These are phyloP conservation scores for Hirtodrosophila duncani DNA, from an alignment of 2,888 invertebrate species.

Conservation along the genomic window DNA sequence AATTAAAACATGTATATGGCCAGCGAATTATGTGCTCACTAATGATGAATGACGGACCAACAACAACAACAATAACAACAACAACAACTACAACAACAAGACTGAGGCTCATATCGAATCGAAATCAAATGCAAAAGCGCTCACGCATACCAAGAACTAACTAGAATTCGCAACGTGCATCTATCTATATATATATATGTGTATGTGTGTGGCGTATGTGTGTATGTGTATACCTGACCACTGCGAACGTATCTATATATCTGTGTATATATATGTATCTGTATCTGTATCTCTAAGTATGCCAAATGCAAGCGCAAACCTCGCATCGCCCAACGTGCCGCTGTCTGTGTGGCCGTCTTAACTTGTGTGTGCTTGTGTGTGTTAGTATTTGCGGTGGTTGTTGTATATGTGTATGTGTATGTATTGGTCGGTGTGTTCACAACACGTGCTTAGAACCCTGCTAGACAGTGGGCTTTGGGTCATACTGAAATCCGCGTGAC, in stretches of 20 bases:
- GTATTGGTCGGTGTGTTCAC: conserved; percentile 44
- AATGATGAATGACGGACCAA: conserved; percentile 5
- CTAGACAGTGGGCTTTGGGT: conserved; percentile 77
- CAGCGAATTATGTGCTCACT: no score
- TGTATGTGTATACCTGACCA: conserved; percentile 5
- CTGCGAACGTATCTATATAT: no score
- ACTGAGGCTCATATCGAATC: no score
- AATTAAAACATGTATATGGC: no score
- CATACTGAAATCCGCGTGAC: conserved; percentile 79
- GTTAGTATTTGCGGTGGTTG: conserved; percentile 22
- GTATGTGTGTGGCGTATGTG: conserved; percentile 18
- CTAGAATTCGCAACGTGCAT: conserved; percentile 16
- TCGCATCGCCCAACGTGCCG: conserved; percentile 56
- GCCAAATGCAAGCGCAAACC: conserved; percentile 43
- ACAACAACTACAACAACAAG: not conserved
- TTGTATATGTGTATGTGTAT: conserved; percentile 29
- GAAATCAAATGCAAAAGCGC: not conserved
- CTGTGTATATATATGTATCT: conserved; percentile 2
- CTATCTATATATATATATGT: conserved; percentile 1
- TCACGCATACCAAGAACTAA: conserved; percentile 7
- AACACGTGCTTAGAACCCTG: conserved; percentile 78
- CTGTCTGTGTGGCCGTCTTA: not conserved
- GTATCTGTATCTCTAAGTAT: conserved; percentile 43
- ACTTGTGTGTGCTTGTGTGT: conserved; percentile 8
- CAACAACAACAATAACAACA: not conserved